phyloP scores from a whole-genome alignment of 1,140 invertebrate genomes.

The silkworm (Bombyx mori) region ASM3026992v2 NC_085131.1:1538001-1538500 shows the following conservation, averaged over 20 bases:
- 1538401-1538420: too few relatives aligned
- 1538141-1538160: conserved; percentile 58
- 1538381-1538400: too few relatives aligned
- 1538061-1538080: conserved; percentile 65
- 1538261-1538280: conserved; percentile 14
- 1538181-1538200: conserved; percentile 28
- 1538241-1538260: conserved; percentile 17
- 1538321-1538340: conserved; percentile 6
- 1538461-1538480: too few relatives aligned
- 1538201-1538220: conserved; percentile 35
- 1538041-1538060: conserved; percentile 60
- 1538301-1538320: conserved; percentile 8
- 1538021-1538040: conserved; percentile 54
- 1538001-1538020: conserved; percentile 44
- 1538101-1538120: conserved; percentile 66
- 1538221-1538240: conserved; percentile 30
- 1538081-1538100: conserved; percentile 57
- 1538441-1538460: too few relatives aligned
- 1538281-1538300: conserved; percentile 9
- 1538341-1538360: background rate
- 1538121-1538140: conserved; percentile 58
- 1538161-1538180: conserved; percentile 40
- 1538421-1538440: too few relatives aligned
- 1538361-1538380: too few relatives aligned
- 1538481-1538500: too few relatives aligned